These are phyloP conservation scores for Pelvicachromis taeniatus DNA, from an alignment of 2,113 vertebrate genomes.

Conservation along the genomic window DNA sequence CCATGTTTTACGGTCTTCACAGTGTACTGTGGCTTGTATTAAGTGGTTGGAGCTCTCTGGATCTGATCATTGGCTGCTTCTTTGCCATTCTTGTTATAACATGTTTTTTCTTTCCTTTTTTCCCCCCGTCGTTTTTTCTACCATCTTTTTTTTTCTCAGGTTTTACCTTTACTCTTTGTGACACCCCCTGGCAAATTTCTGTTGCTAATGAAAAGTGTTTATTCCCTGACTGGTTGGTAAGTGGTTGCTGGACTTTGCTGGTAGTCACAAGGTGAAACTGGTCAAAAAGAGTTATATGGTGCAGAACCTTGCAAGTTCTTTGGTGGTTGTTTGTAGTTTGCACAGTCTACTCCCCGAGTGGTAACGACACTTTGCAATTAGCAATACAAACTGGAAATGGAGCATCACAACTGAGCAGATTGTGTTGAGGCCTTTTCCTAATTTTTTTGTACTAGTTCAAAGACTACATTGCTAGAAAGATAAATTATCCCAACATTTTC, in stretches of 20 bases:
- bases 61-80: no score
- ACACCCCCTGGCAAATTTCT: background rate
- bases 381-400: background rate
- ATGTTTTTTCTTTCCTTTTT: background rate
- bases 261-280: background rate
- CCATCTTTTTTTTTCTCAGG: background rate
- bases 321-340: background rate
- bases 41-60: no score
- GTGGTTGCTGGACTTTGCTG: background rate
- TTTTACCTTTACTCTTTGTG: background rate
- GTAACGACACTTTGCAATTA: background rate
- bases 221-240: background rate
- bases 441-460: background rate
- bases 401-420: background rate
- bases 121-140: background rate
- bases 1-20: no score
- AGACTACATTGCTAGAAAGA: background rate
- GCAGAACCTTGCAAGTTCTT: background rate
- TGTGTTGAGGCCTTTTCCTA: background rate
- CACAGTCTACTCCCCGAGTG: background rate
- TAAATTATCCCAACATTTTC: background rate
- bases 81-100: background rate
- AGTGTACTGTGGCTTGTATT: no score
- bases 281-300: background rate
- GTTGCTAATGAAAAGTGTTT: background rate